These are phyloP conservation scores for Solenodon paradoxus DNA, from an alignment of 2,113 vertebrate species.

Conservation along the genomic window DNA sequence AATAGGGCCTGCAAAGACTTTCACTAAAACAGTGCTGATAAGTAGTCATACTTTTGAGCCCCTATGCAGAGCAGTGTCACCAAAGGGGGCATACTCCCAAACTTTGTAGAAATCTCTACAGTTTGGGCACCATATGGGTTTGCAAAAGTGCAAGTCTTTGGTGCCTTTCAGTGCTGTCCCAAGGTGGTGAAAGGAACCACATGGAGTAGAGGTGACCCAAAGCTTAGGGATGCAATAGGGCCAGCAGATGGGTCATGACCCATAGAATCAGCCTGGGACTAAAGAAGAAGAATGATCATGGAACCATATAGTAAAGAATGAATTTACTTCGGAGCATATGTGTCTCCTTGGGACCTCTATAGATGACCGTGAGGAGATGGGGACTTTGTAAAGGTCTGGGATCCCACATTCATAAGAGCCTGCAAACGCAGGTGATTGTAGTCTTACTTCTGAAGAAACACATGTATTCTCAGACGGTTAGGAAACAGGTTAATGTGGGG, in stretches of 20 bases:
- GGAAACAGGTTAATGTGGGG: too few species aligned
- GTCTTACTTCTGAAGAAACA: constrained; percentile 5
- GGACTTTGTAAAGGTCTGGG: not conserved
- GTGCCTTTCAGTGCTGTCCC: not conserved
- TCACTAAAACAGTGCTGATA: not conserved
- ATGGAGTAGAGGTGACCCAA: not conserved
- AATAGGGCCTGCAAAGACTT: not conserved
- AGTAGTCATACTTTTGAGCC: not conserved
- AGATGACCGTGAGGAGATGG: not conserved
- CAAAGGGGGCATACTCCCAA: not conserved
- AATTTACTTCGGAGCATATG: not conserved
- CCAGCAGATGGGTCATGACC: not conserved
- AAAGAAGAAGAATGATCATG: not conserved
- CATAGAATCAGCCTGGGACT: not conserved
- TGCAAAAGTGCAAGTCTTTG: not conserved
- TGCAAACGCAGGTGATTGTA: not conserved
- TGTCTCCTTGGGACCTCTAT: not conserved
- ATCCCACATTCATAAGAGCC: not conserved
- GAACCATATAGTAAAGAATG: not conserved
- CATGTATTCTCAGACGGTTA: constrained; percentile 3
- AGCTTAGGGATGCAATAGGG: not conserved
- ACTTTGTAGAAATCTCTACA: not conserved
- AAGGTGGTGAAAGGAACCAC: not conserved
- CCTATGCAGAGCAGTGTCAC: not conserved
- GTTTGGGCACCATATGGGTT: not conserved